Base-by-base conservation (phyloP, 2,888 invertebrate genomes). In the Cosmia pyralina region DNA sequence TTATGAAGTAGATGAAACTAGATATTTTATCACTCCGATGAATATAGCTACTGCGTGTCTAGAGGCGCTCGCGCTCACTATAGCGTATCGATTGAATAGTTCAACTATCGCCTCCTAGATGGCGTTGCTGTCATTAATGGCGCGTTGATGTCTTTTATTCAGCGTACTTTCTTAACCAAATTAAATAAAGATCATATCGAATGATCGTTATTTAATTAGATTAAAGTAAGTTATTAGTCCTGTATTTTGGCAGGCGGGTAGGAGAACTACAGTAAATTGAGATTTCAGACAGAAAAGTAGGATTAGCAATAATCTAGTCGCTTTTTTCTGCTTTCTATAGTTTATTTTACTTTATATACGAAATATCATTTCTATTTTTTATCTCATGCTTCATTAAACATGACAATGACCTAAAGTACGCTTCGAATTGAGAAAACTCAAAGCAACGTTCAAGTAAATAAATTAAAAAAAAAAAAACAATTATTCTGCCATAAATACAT, bases 91-190 rank as follows among this genome's bases (percentile, higher is more conserved):
- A 22, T 52, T 19, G n/a, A 57, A 62, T 74, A 78, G 84, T 89
- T 83, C 57, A 19, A 19, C 87, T 75, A 78, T 55, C 44, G 1
- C 34, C 11, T 69, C 65, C 73, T 85, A 92, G 92, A 87, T 91
- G 89, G 90, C 92, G 90, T 63, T 78, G 46, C 46, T n/a, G 5
- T 0, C 28, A 0, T 0, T 0, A 0, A 0, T 3, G 10, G 60
- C 80, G 88, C 94, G 94, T 94, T 94, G 89, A 93, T 87, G 91
- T 94, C 92, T 92, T 93, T 92, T 91, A 76, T 89, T 89, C 72
- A 28, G 52, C 44, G 15, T 19, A 22, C 15, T 60, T 44, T 41
- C 48, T 5, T 22, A 13, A 3, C 0, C 1, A 22, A 50, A 50
- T 13, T 17, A 41, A 62, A 55, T 46, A 0, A 10, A 38, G 3